A percentile compares a stretch with the other conserved stretches of the same genome.
These are phyloP conservation scores for Caenorhabditis japonica DNA, from an alignment of 2,888 invertebrate species.

Conservation along the genomic window DNA sequence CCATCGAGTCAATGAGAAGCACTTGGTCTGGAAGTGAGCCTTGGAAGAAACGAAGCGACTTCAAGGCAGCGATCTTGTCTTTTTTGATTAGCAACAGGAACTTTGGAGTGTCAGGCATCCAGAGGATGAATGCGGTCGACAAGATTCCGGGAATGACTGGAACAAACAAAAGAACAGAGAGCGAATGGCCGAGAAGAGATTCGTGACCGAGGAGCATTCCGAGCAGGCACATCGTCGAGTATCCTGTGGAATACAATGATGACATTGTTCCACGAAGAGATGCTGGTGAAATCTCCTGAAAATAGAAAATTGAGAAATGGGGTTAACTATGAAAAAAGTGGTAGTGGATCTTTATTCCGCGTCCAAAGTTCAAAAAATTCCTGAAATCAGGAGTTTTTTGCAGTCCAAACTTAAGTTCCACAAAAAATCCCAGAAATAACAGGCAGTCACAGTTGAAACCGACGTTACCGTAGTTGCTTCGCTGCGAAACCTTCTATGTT, in stretches of 20 bases:
- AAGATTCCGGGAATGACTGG: constrained; percentile 71
- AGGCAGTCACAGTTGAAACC: no score
- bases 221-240: constrained; percentile 70
- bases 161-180: constrained; percentile 68
- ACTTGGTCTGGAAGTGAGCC: constrained; percentile 49
- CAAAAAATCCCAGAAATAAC: no score
- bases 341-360: no score
- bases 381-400: no score
- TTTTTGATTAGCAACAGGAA: constrained; percentile 61
- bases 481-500: no score
- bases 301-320: no score
- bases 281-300: constrained; percentile 72
- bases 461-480: no score
- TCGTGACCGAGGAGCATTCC: constrained; percentile 74
- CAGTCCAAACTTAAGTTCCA: no score
- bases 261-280: constrained; percentile 71
- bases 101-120: constrained; percentile 75
- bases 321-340: no score
- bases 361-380: no score
- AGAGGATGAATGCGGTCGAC: constrained; percentile 63
- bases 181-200: constrained; percentile 67
- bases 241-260: constrained; percentile 72
- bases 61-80: constrained; percentile 57
- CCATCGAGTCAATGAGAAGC: constrained; percentile 46
- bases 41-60: constrained; percentile 68